These are phyloP conservation scores for Pachyrhynchus sulphureomaculatus DNA, from an alignment of 1,140 invertebrate species.

Conservation along the genomic window DNA sequence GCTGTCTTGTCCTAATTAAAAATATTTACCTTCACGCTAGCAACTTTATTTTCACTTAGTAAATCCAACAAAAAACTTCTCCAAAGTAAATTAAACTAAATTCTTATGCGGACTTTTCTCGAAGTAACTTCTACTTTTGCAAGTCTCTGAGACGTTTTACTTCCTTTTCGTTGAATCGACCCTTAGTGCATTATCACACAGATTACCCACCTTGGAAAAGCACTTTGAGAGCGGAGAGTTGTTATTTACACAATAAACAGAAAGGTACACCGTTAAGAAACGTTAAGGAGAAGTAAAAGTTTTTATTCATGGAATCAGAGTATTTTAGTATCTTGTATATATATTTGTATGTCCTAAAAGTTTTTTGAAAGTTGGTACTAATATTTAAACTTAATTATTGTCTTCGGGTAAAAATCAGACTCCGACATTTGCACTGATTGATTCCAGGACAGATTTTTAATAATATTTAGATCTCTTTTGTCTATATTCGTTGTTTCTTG, in stretches of 20 bases:
- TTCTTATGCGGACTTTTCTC: constrained; percentile 19
- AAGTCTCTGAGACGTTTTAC: constrained; percentile 26
- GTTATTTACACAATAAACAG: constrained; percentile 33
- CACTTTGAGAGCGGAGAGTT: constrained; percentile 25
- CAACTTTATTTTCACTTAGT: constrained; percentile 17
- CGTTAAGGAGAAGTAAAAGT: constrained; percentile 11
- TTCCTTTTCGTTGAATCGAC: constrained; percentile 29
- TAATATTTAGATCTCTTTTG: too few species aligned
- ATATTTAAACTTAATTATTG: too few species aligned
- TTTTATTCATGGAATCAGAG: constrained; percentile 18
- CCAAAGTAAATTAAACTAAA: constrained; percentile 28
- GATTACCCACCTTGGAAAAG: constrained; percentile 33
- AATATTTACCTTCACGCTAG: constrained; percentile 1
- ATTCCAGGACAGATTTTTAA: too few species aligned
- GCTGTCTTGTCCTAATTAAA: neutral
- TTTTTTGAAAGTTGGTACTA: too few species aligned
- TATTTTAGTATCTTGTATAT: too few species aligned
- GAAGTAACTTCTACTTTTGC: constrained; percentile 12
- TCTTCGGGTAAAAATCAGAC: too few species aligned
- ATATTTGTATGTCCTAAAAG: too few species aligned
- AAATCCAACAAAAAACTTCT: constrained; percentile 23
- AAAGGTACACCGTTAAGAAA: constrained; percentile 21
- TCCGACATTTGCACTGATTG: too few species aligned
- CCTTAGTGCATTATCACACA: constrained; percentile 33
- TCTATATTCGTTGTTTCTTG: too few species aligned